phyloP scores from a whole-genome alignment of 2,888 invertebrate species.

The Hirtodrosophila histrioides region DNA sequence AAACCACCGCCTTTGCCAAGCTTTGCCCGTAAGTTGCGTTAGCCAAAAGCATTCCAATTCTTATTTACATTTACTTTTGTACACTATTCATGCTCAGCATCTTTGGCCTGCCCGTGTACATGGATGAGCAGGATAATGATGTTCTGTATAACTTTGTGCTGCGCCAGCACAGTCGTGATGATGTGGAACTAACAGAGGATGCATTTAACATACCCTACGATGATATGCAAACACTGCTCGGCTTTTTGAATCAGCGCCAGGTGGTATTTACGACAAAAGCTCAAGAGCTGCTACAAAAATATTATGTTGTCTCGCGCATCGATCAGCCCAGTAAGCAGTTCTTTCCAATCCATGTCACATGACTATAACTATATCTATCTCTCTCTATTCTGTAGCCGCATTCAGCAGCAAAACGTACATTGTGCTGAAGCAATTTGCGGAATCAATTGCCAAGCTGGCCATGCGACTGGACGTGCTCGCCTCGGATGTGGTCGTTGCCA shows the following conservation, averaged over 20 bases:
- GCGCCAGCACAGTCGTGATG: slow-evolving; percentile 55
- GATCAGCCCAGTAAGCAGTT: slow-evolving; percentile 81
- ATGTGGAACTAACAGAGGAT: slow-evolving; percentile 7
- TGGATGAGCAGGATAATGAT: slow-evolving; percentile 62
- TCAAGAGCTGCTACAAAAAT: slow-evolving; percentile 83
- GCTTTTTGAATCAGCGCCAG: slow-evolving; percentile 67
- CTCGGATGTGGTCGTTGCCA: slow-evolving; percentile 80
- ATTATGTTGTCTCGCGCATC: slow-evolving; percentile 84
- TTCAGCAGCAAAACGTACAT: slow-evolving; percentile 79
- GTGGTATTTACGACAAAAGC: slow-evolving; percentile 77
- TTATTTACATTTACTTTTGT: too few relatives aligned
- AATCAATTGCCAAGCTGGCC: slow-evolving; percentile 83
- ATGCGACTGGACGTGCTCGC: slow-evolving; percentile 76
- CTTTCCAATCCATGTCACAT: slow-evolving; percentile 12
- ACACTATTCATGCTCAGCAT: slow-evolving; percentile 69
- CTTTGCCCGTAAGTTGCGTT: slow-evolving; percentile 79
- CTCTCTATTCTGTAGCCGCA: slow-evolving; percentile 66
- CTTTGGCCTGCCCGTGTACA: slow-evolving; percentile 83
- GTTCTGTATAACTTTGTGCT: slow-evolving; percentile 77
- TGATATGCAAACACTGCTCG: slow-evolving; percentile 77
- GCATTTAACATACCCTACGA: slow-evolving; percentile 70
- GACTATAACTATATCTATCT: neutral
- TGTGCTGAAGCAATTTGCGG: slow-evolving; percentile 81
- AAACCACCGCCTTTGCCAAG: slow-evolving; percentile 72
- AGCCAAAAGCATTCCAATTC: too few relatives aligned